Evolutionary conservation across 1,140 invertebrate genomes (phyloP), one percentile per base, ranked within the genome.

Genomic region (Aphaenogaster ashmeadi): DNA sequence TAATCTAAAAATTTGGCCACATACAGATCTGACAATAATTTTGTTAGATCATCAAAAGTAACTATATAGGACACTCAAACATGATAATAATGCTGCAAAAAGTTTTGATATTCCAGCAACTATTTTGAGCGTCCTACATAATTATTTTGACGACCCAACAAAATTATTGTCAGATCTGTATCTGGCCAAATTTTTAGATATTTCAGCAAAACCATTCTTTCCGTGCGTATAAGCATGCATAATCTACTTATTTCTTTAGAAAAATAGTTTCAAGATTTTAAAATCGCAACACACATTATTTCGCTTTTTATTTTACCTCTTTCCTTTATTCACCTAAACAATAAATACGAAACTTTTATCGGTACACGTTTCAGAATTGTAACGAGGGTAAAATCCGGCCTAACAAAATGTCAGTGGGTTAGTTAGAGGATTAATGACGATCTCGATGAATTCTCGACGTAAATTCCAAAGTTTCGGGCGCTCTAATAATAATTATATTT

Each of bases 221-320:
- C 21, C 21, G 21, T 27, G 21, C 0, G 13, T 36, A 11, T 60
- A 44, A 67, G 9, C 7, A 64, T 44, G 47, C 9, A n/a, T 5
- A 67, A 9, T 27, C 33, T 69, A 21, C 1, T 27, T 21, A 66
- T 50, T n/a, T 47, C 15, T 64, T 36, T 18, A 36, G 33, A n/a
- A 8, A 41, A 56, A 52, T 47, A 1, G 0, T 60, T 78, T 67
- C 8, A 81, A 50, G 41, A 88, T 71, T 77, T 89, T 21, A 66
- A 88, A 88, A 89, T 87, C 77, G 78, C 64, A 56, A 81, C 83
- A 27, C 27, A 27, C 27, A 86, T 60, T 33, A 21, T 18, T 38
- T 38, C 21, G 2, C n/a, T 62, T 2, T 11, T 33, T 81, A 27
- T 13, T 33, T 56, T 13, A 33, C 8, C 7, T 0, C 18, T 21